phyloP scores from a whole-genome alignment of 2,888 invertebrate species.

The Coleophora deauratella region DNA sequence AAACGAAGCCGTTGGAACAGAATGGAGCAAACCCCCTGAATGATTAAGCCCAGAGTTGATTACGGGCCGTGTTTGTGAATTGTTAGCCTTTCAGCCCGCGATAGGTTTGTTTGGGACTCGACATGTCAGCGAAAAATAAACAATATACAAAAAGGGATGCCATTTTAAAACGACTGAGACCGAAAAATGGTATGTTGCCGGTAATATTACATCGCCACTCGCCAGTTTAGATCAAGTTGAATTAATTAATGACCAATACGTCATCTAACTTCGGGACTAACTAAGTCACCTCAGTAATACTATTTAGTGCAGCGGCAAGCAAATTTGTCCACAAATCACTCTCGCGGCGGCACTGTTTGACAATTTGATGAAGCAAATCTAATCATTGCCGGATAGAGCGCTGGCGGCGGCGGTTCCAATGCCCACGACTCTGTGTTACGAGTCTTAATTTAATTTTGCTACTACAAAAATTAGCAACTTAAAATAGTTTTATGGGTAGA shows the following conservation, averaged over 20 bases:
- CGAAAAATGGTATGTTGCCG: too few relatives aligned
- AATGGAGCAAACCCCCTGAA: slow-evolving; percentile 25
- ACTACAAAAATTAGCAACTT: too few relatives aligned
- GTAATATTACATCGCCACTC: too few relatives aligned
- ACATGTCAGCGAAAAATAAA: neutral
- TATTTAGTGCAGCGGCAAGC: neutral
- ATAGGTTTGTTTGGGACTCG: slow-evolving; percentile 35
- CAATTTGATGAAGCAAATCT: slow-evolving; percentile 13
- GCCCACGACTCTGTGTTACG: too few relatives aligned
- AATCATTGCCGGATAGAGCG: slow-evolving; percentile 11
- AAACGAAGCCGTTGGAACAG: neutral
- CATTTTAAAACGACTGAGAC: too few relatives aligned
- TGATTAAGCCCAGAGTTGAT: slow-evolving; percentile 61
- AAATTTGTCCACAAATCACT: too few relatives aligned
- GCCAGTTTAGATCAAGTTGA: too few relatives aligned
- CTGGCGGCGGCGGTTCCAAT: neutral
- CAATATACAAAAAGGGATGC: neutral
- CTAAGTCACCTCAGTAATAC: neutral
- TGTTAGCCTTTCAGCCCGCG: slow-evolving; percentile 31
- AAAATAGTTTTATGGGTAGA: too few relatives aligned
- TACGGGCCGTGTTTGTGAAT: slow-evolving; percentile 45
- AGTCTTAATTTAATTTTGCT: too few relatives aligned
- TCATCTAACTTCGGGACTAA: too few relatives aligned
- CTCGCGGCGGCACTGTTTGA: slow-evolving; percentile 5
- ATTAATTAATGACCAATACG: too few relatives aligned